Percentiles rank a stretch among this genome's conserved stretches.
phyloP scores from a whole-genome alignment of 2,888 invertebrate genomes.

The Macrophya annulata region DNA sequence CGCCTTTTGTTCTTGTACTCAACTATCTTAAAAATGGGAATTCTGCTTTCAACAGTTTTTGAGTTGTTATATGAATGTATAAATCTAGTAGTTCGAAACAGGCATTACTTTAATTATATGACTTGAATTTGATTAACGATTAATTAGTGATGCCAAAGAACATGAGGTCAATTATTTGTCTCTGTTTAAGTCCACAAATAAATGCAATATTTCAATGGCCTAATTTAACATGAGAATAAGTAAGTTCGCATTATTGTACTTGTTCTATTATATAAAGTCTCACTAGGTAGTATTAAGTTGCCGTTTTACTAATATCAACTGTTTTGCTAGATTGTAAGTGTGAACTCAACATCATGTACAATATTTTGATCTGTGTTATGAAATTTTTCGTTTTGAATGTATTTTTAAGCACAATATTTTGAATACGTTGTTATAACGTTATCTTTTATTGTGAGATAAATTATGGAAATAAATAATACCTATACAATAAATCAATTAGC shows the following conservation, averaged over 20 bases:
- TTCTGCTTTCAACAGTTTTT: not conserved
- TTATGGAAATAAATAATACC: not conserved
- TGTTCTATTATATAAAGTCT: not conserved
- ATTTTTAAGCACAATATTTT: not conserved
- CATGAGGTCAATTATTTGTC: not conserved
- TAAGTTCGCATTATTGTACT: constrained; percentile 33
- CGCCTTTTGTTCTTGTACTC: not conserved
- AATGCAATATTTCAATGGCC: constrained; percentile 49
- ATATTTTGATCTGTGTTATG: not conserved
- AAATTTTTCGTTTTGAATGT: not conserved
- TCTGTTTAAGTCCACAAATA: not conserved
- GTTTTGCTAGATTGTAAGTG: constrained; percentile 21
- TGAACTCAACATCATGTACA: not conserved
- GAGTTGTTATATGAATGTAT: not conserved
- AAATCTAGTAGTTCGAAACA: not conserved
- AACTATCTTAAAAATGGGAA: not conserved
- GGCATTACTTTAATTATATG: not conserved
- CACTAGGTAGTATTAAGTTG: not conserved
- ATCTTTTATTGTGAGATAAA: constrained; percentile 20
- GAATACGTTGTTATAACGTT: constrained; percentile 10
- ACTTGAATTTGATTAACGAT: not conserved
- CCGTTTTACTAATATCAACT: constrained; percentile 31
- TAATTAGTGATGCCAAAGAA: constrained; percentile 40
- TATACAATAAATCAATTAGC: not conserved
- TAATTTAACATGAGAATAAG: constrained; percentile 37